phyloP scores from a whole-genome alignment of 2,113 vertebrate genomes.

The Stomatorhinus ivindoensis region DNA sequence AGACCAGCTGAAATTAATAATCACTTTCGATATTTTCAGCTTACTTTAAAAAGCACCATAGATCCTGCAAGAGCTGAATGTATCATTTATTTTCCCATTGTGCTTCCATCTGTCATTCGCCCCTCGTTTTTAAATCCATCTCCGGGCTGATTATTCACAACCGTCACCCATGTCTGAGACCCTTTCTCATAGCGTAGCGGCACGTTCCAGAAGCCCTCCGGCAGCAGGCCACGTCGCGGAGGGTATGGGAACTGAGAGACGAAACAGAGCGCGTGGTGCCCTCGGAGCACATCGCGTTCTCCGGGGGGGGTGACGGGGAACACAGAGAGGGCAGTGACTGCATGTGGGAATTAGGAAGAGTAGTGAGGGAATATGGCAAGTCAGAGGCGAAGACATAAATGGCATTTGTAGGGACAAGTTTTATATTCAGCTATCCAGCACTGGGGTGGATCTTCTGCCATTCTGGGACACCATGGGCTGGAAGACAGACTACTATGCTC shows the following conservation, averaged over 20 bases:
- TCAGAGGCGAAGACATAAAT: background rate
- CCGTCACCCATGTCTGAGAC: background rate
- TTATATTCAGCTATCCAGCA: background rate
- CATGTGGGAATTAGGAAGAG: slow-evolving; percentile 17
- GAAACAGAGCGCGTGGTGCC: background rate
- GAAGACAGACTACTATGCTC: background rate
- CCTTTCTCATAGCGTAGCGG: background rate
- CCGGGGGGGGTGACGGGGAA: slow-evolving; percentile 25
- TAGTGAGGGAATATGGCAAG: slow-evolving; percentile 34
- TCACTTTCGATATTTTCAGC: background rate
- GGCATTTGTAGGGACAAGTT: background rate
- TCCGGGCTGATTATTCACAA: background rate
- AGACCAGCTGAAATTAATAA: background rate
- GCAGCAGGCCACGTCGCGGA: background rate
- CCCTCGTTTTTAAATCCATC: background rate
- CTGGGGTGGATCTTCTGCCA: background rate
- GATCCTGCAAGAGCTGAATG: background rate
- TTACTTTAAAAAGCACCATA: background rate
- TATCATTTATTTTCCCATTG: background rate
- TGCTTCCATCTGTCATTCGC: background rate
- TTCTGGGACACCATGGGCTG: background rate
- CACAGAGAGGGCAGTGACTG: slow-evolving; percentile 34
- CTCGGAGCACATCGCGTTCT: background rate
- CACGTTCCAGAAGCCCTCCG: background rate
- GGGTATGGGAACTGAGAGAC: background rate